Evolutionary conservation across 2,113 vertebrate genomes (phyloP).

Genomic region (Poecilia latipinna): DNA sequence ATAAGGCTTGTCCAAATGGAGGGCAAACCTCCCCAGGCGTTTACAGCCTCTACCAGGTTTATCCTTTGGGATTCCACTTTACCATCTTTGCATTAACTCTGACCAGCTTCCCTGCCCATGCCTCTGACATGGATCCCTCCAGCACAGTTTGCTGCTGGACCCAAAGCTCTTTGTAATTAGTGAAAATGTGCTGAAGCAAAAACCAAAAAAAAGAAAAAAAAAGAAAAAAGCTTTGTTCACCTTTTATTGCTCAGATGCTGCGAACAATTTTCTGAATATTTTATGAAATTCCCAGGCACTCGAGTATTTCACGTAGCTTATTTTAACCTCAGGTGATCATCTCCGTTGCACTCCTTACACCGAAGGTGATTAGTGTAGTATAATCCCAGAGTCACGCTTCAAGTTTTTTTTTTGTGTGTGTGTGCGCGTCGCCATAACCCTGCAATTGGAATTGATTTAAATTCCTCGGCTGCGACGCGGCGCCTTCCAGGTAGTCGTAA

Average conservation of each 20-base stretch:
- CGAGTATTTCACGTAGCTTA: slow-evolving; percentile 40
- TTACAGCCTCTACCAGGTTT: too few relatives aligned
- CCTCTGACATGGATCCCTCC: too few relatives aligned
- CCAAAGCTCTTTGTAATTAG: too few relatives aligned
- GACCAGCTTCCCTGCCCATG: too few relatives aligned
- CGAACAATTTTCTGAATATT: slow-evolving; percentile 51
- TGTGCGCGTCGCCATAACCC: slow-evolving; percentile 42
- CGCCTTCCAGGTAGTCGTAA: slow-evolving; percentile 68
- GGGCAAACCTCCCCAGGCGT: too few relatives aligned
- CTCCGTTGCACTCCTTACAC: slow-evolving; percentile 22
- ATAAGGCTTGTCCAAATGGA: too few relatives aligned
- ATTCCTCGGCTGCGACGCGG: slow-evolving; percentile 40
- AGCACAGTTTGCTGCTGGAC: too few relatives aligned
- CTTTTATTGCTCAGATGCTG: slow-evolving; percentile 37
- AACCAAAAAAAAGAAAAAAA: too few relatives aligned
- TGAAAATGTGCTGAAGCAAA: too few relatives aligned
- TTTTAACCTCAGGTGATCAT: slow-evolving; percentile 37
- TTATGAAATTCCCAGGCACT: slow-evolving; percentile 49
- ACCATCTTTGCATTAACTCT: too few relatives aligned
- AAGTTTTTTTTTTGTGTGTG: neutral
- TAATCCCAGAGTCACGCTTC: slow-evolving; percentile 34
- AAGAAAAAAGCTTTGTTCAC: slow-evolving; percentile 12
- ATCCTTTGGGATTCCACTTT: too few relatives aligned
- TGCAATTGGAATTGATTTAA: slow-evolving; percentile 73
- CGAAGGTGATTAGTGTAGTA: slow-evolving; percentile 34